These are phyloP conservation scores for Synanceia verrucosa DNA, from an alignment of 2,797 vertebrate genomes.

Conservation along the genomic window DNA sequence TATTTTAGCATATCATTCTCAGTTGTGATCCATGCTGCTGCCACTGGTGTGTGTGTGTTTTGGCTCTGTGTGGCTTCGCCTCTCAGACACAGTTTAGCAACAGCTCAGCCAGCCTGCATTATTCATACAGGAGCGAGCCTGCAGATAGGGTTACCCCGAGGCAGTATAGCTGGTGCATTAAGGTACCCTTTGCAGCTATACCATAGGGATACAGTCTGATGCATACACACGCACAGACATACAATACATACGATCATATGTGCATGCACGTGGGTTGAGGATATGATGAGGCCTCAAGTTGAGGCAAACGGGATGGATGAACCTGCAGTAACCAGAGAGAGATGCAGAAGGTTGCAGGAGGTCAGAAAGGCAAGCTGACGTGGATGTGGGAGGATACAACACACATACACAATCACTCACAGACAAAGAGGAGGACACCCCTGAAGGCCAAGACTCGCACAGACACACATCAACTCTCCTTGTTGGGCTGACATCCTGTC, in stretches of 20 bases:
- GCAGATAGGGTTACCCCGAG: constrained; percentile 89
- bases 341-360: constrained; percentile 68
- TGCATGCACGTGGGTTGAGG: constrained; percentile 6
- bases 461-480: constrained; percentile 53
- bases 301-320: constrained; percentile 27
- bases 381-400: constrained; percentile 70
- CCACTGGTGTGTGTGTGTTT: constrained; percentile 61
- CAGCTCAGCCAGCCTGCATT: constrained; percentile 86
- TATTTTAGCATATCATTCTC: constrained; percentile 32
- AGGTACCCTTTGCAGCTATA: constrained; percentile 78
- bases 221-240: constrained; percentile 23
- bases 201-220: constrained; percentile 63
- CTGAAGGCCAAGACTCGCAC: constrained; percentile 59
- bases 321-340: constrained; percentile 68
- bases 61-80: constrained; percentile 81
- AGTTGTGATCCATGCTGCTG: constrained; percentile 30
- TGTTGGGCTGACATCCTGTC: constrained; percentile 74
- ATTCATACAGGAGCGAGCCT: constrained; percentile 86
- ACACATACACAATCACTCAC: constrained; percentile 42
- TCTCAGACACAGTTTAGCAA: constrained; percentile 86
- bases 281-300: constrained; percentile 6
- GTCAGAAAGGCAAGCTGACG: constrained; percentile 76
- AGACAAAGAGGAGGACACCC: constrained; percentile 73
- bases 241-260: constrained; percentile 24
- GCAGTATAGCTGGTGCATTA: constrained; percentile 80